Percentiles rank a stretch among this genome's conserved stretches.
Evolutionary conservation across 2,113 vertebrate genomes (phyloP).

Genomic region (Anarhynchus alexandrinus): DNA sequence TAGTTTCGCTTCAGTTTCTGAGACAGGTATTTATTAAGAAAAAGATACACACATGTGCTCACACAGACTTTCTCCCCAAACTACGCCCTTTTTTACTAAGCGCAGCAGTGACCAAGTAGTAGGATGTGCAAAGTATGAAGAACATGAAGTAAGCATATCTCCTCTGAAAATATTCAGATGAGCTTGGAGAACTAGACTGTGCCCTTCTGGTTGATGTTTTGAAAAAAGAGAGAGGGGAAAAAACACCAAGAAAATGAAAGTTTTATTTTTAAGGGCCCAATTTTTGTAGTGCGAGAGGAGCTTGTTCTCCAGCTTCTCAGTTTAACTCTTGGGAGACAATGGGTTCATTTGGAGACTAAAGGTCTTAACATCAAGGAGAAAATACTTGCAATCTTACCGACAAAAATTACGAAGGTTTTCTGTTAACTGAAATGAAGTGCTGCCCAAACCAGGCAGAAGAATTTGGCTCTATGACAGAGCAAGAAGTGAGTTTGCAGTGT

Average conservation of each 20-base stretch:
- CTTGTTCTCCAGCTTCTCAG: neutral
- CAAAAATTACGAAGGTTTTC: neutral
- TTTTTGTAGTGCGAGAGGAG: neutral
- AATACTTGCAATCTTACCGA: neutral
- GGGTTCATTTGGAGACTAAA: neutral
- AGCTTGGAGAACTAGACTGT: neutral
- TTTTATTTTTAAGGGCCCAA: neutral
- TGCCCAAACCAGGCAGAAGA: neutral
- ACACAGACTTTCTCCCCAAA: neutral
- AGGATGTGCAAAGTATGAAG: neutral
- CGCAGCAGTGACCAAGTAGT: neutral
- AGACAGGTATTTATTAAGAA: neutral
- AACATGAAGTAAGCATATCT: neutral
- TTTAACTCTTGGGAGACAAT: neutral
- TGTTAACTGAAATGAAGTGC: neutral
- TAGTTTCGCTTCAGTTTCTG: neutral
- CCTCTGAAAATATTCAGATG: neutral
- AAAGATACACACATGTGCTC: neutral
- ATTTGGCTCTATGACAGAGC: neutral
- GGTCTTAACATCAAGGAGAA: neutral
- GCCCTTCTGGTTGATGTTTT: neutral
- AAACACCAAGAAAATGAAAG: neutral
- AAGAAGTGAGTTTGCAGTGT: neutral
- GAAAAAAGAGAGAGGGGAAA: accelerated
- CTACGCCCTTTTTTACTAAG: neutral